These are phyloP conservation scores for Scaptomyza cyrtandrae DNA, from an alignment of 2,888 invertebrate species.

Conservation along the genomic window DNA sequence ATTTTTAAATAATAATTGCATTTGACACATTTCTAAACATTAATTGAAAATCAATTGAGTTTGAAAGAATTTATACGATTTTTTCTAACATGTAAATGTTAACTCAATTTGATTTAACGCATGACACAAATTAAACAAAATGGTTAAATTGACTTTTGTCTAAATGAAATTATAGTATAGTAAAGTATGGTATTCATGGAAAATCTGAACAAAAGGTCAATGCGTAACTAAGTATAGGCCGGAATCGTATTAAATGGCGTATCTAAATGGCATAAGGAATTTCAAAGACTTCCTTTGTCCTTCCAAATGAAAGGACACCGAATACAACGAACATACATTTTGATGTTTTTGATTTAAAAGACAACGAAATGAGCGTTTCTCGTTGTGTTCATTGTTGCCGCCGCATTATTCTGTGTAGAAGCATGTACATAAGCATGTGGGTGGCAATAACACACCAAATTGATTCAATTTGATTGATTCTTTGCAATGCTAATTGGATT, in stretches of 20 bases:
- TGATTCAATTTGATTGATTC: background rate
- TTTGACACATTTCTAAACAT: background rate
- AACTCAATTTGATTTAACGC: background rate
- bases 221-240: background rate
- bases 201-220: background rate
- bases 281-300: background rate
- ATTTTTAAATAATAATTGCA: background rate
- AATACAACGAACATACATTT: background rate
- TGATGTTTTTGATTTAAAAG: background rate
- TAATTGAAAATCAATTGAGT: background rate
- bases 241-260: background rate
- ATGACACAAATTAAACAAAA: background rate
- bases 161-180: background rate
- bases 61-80: background rate
- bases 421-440: background rate
- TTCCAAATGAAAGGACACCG: background rate
- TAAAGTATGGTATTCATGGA: background rate
- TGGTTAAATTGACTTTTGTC: background rate
- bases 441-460: background rate
- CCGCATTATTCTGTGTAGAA: no score
- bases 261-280: background rate
- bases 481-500: background rate
- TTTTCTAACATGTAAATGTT: background rate
- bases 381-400: conserved; percentile 1
- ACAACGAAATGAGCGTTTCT: background rate